Percentiles rank a stretch among this genome's conserved stretches.
These are phyloP conservation scores for Globodera rostochiensis DNA, from an alignment of 1,140 invertebrate genomes.

Conservation along the genomic window DNA sequence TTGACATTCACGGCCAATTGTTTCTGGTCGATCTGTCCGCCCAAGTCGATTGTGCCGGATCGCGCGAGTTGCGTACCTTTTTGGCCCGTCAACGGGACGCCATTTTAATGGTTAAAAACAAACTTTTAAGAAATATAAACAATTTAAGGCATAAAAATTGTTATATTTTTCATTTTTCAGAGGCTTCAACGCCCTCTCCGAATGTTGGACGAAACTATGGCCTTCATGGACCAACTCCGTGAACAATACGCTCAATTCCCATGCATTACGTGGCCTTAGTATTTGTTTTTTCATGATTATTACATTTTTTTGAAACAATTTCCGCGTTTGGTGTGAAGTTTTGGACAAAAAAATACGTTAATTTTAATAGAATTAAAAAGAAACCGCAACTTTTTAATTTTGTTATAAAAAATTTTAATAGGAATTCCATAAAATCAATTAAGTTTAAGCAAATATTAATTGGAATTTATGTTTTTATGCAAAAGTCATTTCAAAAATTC, in stretches of 20 bases:
- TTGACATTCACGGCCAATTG: slow-evolving; percentile 70
- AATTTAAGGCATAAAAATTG: too few species aligned
- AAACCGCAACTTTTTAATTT: too few species aligned
- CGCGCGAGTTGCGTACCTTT: slow-evolving; percentile 71
- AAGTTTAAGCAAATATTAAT: too few species aligned
- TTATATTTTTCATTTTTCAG: slow-evolving; percentile 56
- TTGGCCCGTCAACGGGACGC: slow-evolving; percentile 65
- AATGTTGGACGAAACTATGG: slow-evolving; percentile 72
- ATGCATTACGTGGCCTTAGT: slow-evolving; percentile 73
- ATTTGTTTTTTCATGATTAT: not conserved
- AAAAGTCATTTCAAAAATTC: not conserved
- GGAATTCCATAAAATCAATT: too few species aligned
- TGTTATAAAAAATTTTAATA: too few species aligned
- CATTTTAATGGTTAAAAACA: slow-evolving; percentile 45
- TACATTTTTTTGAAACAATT: too few species aligned
- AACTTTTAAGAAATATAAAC: not conserved
- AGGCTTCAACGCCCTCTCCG: slow-evolving; percentile 71
- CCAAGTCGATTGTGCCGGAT: slow-evolving; percentile 70
- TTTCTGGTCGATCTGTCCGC: slow-evolving; percentile 72
- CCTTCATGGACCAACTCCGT: slow-evolving; percentile 70
- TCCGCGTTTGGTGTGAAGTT: too few species aligned
- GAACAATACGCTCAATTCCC: slow-evolving; percentile 72
- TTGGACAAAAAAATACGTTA: too few species aligned
- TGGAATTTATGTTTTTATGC: too few species aligned
- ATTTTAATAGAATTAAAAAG: too few species aligned